A percentile compares a stretch with the other conserved stretches of the same genome.
Evolutionary conservation across 2,888 invertebrate genomes (phyloP).

Genomic region (Tetragonisca angustula): DNA sequence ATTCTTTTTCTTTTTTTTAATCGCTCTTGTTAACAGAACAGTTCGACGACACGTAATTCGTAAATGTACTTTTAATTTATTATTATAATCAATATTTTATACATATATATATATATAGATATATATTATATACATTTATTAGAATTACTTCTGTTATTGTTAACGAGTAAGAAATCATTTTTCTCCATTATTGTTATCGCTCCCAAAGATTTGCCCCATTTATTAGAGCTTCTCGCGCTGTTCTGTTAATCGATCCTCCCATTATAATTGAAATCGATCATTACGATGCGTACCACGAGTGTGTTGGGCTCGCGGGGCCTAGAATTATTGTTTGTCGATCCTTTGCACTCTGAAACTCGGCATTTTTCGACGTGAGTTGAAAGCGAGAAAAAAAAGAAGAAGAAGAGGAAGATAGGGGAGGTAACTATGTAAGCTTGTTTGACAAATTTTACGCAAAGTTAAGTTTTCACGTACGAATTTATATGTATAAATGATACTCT

Average conservation of each 20-base stretch:
- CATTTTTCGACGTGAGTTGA: constrained; percentile 11
- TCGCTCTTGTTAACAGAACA: constrained; percentile 61
- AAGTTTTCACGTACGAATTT: constrained; percentile 56
- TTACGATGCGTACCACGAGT: constrained; percentile 54
- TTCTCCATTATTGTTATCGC: constrained; percentile 57
- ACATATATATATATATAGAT: background rate
- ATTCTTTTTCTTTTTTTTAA: background rate
- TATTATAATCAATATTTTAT: constrained; percentile 38
- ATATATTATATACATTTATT: constrained; percentile 16
- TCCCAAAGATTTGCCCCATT: constrained; percentile 61
- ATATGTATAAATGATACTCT: constrained; percentile 41
- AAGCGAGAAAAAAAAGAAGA: background rate
- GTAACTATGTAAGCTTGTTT: constrained; percentile 29
- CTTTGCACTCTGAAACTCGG: constrained; percentile 45
- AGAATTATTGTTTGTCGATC: constrained; percentile 32
- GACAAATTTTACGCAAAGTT: constrained; percentile 47
- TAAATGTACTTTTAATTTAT: constrained; percentile 60
- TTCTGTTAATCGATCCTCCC: constrained; percentile 52
- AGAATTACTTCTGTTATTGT: constrained; percentile 65
- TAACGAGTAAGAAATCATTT: constrained; percentile 46
- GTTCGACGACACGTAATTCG: constrained; percentile 47
- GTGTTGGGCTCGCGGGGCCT: constrained; percentile 34
- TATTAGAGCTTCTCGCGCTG: constrained; percentile 60
- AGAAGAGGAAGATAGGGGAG: too few relatives aligned
- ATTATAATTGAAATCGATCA: constrained; percentile 29